Percentiles rank a stretch among this genome's conserved stretches.
phyloP scores from a whole-genome alignment of 2,797 vertebrate genomes.

The Scolopax bukidnonensis region DNA sequence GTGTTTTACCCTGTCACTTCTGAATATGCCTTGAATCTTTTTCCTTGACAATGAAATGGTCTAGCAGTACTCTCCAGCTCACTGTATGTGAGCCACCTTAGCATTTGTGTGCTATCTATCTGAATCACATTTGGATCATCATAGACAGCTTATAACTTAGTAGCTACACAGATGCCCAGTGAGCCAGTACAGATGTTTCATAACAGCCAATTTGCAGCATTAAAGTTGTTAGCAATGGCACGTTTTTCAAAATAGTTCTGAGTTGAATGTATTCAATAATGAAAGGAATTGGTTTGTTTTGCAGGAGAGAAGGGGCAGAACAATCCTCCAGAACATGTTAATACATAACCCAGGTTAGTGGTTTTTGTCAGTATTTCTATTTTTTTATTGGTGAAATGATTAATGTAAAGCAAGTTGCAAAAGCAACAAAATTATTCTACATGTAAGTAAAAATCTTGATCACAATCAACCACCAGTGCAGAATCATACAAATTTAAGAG shows the following conservation, averaged over 20 bases:
- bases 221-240: neutral
- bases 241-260: neutral
- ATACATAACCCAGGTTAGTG: neutral
- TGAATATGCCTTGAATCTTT: neutral
- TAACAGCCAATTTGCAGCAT: neutral
- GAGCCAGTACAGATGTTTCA: neutral
- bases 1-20: neutral
- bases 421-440: neutral
- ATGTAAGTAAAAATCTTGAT: neutral
- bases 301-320: neutral
- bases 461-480: neutral
- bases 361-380: neutral
- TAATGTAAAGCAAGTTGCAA: neutral
- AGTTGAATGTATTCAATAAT: neutral
- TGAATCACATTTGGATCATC: neutral
- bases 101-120: neutral
- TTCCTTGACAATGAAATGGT: neutral
- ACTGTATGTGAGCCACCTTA: accelerated
- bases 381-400: neutral
- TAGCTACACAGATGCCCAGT: neutral
- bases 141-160: neutral
- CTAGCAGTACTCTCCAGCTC: neutral
- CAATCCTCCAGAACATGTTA: neutral
- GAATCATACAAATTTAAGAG: neutral
- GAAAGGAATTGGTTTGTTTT: neutral